A percentile compares a stretch with the other conserved stretches of the same genome.
Evolutionary conservation across 2,113 vertebrate species (phyloP).

Genomic region (Oenanthe oenanthe): DNA sequence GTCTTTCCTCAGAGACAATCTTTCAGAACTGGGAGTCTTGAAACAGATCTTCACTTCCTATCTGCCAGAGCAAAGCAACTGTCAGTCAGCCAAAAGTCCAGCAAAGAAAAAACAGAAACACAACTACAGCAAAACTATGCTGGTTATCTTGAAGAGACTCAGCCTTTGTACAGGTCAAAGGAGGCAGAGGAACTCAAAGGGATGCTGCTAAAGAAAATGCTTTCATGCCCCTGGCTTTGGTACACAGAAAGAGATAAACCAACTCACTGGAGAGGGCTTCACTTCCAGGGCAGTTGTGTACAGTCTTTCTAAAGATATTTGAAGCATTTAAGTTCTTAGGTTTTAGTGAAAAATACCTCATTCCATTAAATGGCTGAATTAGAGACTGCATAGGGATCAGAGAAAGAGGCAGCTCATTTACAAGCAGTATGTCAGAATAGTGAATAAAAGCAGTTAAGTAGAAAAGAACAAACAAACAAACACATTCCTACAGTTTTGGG

Average conservation of each 20-base stretch:
- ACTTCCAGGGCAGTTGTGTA: background rate
- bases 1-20: background rate
- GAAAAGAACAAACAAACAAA: rapidly evolving
- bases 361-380: background rate
- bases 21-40: background rate
- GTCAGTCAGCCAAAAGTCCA: background rate
- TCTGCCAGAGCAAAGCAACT: background rate
- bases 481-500: background rate
- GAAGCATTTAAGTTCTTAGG: background rate
- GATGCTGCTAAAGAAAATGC: background rate
- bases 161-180: background rate
- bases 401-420: background rate
- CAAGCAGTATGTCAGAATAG: background rate
- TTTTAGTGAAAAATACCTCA: background rate
- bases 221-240: background rate
- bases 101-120: background rate
- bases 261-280: background rate
- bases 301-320: background rate
- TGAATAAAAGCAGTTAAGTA: background rate
- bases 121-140: background rate
- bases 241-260: background rate
- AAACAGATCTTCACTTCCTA: background rate
- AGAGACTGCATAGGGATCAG: background rate
- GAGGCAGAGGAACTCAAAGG: background rate
- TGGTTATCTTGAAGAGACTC: background rate